Conservation (phyloP, 2,888 invertebrate species). For the Sepioteuthis lessoniana region DNA sequence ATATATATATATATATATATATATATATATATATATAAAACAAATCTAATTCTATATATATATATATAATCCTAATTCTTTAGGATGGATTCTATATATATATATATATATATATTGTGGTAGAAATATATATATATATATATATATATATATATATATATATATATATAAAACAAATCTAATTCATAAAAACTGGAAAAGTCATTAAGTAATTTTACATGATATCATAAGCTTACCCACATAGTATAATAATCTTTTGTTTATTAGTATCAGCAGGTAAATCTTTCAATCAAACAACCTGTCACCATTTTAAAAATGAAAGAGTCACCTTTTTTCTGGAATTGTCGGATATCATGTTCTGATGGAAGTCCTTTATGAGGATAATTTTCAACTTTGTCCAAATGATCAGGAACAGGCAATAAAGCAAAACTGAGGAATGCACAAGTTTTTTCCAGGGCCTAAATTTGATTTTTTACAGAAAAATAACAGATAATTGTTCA, state of each 20-base stretch:
- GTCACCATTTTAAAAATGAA: neutral
- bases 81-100: too few species aligned
- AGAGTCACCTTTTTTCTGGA: neutral
- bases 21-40: too few species aligned
- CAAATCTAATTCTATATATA: too few species aligned
- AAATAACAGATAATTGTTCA: neutral
- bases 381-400: constrained; percentile 33
- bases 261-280: neutral
- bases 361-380: neutral
- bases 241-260: too few species aligned
- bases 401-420: constrained; percentile 13
- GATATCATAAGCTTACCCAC: too few species aligned
- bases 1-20: too few species aligned
- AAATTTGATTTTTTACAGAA: neutral
- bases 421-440: neutral
- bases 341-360: constrained; percentile 12
- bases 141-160: neutral
- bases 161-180: neutral
- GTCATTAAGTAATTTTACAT: too few species aligned
- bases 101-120: too few species aligned
- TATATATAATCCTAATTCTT: too few species aligned
- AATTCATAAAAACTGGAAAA: too few species aligned
- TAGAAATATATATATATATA: too few species aligned
- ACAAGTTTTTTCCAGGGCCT: constrained; percentile 33
- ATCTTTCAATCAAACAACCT: neutral